Conservation (phyloP, 2,113 vertebrate genomes). For the Urocynchramus pylzowi region DNA sequence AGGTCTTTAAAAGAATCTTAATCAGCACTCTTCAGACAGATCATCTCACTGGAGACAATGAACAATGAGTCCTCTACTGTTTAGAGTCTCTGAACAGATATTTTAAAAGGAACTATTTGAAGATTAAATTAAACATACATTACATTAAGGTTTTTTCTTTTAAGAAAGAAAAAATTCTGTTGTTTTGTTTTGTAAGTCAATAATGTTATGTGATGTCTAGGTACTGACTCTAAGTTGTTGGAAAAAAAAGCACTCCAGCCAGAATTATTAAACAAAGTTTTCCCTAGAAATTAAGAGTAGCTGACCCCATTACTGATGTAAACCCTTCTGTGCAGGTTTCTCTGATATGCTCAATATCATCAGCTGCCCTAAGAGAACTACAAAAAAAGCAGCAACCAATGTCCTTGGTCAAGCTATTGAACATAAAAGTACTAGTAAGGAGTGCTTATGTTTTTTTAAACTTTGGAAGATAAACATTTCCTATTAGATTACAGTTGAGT, state of each 20-base stretch:
- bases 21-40: not conserved
- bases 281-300: not conserved
- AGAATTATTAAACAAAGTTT: not conserved
- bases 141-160: not conserved
- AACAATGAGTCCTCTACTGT: not conserved
- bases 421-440: not conserved
- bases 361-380: not conserved
- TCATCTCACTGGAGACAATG: not conserved
- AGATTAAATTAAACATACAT: not conserved
- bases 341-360: not conserved
- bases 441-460: not conserved
- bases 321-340: not conserved
- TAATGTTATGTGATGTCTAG: not conserved
- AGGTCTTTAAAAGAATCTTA: not conserved
- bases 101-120: not conserved
- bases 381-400: not conserved
- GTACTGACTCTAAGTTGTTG: not conserved
- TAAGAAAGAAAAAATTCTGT: not conserved
- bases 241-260: not conserved
- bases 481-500: not conserved
- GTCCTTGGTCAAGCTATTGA: not conserved
- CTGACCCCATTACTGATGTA: fast-evolving
- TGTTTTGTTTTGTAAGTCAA: not conserved
- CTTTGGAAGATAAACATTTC: not conserved
- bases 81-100: not conserved